A percentile compares a stretch with the other conserved stretches of the same genome.
These are phyloP conservation scores for Ageneiosus marmoratus DNA, from an alignment of 2,113 vertebrate species.

Conservation along the genomic window DNA sequence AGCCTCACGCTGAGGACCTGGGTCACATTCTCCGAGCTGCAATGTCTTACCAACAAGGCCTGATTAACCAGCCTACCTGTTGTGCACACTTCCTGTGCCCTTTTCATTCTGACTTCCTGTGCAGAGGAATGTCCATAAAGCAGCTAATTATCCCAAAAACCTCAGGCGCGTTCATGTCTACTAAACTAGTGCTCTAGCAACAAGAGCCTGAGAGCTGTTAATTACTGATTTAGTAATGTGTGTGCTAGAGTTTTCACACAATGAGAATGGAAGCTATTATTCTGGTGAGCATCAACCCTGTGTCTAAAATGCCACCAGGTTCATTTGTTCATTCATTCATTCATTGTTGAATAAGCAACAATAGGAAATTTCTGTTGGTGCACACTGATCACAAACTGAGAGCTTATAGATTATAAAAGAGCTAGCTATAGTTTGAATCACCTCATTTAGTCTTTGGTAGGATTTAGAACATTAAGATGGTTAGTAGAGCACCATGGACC, in stretches of 20 bases:
- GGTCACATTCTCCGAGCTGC: neutral
- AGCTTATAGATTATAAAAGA: neutral
- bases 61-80: constrained; percentile 5
- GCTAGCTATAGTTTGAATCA: neutral
- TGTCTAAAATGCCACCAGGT: neutral
- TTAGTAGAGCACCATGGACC: neutral
- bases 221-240: constrained; percentile 24
- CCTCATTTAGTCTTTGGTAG: neutral
- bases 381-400: neutral
- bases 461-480: neutral
- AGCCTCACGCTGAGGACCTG: constrained; percentile 50
- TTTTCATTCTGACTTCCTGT: constrained; percentile 30
- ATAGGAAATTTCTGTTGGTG: neutral
- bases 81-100: neutral
- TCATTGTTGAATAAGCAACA: neutral
- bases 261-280: neutral
- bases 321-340: neutral
- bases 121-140: constrained; percentile 5
- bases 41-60: neutral
- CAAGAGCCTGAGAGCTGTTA: constrained; percentile 14
- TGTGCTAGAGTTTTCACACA: neutral
- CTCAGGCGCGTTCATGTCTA: neutral
- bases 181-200: constrained; percentile 18
- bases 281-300: neutral
- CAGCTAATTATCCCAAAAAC: constrained; percentile 40